A percentile compares a stretch with the other conserved stretches of the same genome.
Conservation (phyloP, 2,113 vertebrate species). For the Austrofundulus limnaeus region DNA sequence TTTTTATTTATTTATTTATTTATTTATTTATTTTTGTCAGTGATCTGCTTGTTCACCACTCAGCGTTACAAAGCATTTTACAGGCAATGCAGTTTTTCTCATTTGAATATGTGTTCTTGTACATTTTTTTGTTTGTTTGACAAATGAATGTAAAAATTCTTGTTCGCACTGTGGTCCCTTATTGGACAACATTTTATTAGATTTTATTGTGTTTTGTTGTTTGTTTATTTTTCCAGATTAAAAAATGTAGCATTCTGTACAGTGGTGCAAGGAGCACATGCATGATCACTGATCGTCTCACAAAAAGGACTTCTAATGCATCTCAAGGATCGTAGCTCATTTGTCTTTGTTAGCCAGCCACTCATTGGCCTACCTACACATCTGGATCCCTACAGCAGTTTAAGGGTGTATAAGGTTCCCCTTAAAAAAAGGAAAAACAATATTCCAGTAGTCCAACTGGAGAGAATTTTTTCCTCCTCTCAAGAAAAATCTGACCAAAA, state of each 20-base stretch:
- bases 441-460: constrained; percentile 76
- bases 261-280: constrained; percentile 19
- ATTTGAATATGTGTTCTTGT: too few species aligned
- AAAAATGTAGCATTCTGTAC: constrained; percentile 32
- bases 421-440: constrained; percentile 53
- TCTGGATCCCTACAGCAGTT: constrained; percentile 79
- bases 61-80: too few species aligned
- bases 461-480: constrained; percentile 70
- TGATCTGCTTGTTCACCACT: too few species aligned
- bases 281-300: constrained; percentile 50
- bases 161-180: background rate
- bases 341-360: constrained; percentile 82
- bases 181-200: constrained; percentile 9
- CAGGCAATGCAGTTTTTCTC: too few species aligned
- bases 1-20: too few species aligned
- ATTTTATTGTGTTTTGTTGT: constrained; percentile 6
- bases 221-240: too few species aligned
- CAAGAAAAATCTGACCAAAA: constrained; percentile 79
- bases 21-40: too few species aligned
- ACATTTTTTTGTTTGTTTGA: too few species aligned
- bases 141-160: too few species aligned
- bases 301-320: constrained; percentile 68
- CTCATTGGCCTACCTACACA: constrained; percentile 83
- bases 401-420: constrained; percentile 74
- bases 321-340: constrained; percentile 72